These are phyloP conservation scores for Microtus californicus DNA, from an alignment of 2,797 vertebrate genomes.

Conservation along the genomic window DNA sequence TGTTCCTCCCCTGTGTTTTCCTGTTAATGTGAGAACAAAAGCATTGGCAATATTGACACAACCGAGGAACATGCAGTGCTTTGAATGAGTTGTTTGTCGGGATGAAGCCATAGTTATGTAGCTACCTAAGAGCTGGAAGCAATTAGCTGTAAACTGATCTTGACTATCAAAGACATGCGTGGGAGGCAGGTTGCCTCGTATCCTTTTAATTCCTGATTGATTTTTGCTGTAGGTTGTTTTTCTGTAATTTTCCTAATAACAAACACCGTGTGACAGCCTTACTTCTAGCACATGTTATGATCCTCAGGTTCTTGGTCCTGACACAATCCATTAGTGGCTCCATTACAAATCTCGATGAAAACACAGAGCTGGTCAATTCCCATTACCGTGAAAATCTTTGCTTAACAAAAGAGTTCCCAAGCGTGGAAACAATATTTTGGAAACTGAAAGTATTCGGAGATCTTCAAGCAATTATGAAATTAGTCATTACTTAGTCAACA, in stretches of 20 bases:
- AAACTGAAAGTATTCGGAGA: constrained; percentile 62
- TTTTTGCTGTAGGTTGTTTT: constrained; percentile 76
- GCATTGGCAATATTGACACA: constrained; percentile 58
- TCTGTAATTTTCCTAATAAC: constrained; percentile 72
- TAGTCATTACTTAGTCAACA: constrained; percentile 66
- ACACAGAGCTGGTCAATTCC: constrained; percentile 59
- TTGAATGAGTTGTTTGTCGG: constrained; percentile 42
- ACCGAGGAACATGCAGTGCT: constrained; percentile 2
- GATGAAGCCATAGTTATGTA: constrained; percentile 45
- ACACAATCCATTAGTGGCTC: constrained; percentile 69
- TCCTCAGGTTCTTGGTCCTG: constrained; percentile 63
- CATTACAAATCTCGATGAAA: constrained; percentile 52
- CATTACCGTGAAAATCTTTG: constrained; percentile 67
- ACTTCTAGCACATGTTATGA: constrained; percentile 61
- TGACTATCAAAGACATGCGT: constrained; percentile 60
- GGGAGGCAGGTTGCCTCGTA: constrained; percentile 41
- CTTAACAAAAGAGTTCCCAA: constrained; percentile 74
- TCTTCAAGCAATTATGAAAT: constrained; percentile 59
- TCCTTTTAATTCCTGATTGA: constrained; percentile 74
- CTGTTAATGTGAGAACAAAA: constrained; percentile 56
- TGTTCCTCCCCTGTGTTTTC: constrained; percentile 32
- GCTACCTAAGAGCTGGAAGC: constrained; percentile 61
- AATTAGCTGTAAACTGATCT: constrained; percentile 75
- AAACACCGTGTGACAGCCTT: constrained; percentile 65
- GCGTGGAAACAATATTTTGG: constrained; percentile 59